These are phyloP conservation scores for Gallinago paraguaiae DNA, from an alignment of 2,113 vertebrate genomes.

Conservation along the genomic window DNA sequence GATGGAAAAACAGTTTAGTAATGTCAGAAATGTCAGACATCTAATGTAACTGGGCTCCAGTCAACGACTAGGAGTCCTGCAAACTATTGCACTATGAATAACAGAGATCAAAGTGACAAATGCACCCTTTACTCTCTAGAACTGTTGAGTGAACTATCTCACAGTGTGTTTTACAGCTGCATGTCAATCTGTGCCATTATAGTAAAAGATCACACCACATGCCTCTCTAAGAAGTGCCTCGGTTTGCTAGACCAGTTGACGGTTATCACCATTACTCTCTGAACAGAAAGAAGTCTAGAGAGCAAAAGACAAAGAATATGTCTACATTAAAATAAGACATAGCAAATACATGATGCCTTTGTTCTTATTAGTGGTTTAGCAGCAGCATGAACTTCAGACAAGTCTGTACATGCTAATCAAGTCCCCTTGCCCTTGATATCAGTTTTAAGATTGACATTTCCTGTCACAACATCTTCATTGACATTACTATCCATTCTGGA, in stretches of 20 bases:
- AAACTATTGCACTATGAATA: background rate
- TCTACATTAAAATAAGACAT: background rate
- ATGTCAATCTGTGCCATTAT: background rate
- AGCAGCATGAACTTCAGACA: background rate
- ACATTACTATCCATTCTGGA: background rate
- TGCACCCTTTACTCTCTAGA: background rate
- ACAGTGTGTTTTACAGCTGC: background rate
- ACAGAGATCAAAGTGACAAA: background rate
- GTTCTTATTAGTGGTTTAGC: background rate
- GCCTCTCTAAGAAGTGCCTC: background rate
- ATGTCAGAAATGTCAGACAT: background rate
- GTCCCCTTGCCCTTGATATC: background rate
- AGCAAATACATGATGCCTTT: background rate
- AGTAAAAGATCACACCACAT: background rate
- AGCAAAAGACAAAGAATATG: background rate
- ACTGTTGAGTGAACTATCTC: background rate
- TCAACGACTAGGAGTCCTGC: background rate
- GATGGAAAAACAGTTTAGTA: background rate
- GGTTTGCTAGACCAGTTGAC: background rate
- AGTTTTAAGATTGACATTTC: background rate
- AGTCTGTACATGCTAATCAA: accelerated
- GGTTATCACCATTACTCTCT: background rate
- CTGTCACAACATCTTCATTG: background rate
- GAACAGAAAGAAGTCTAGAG: background rate
- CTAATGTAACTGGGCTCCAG: background rate